Base-by-base conservation (phyloP, 2,113 vertebrate genomes). In the Marmota flaviventris region DNA sequence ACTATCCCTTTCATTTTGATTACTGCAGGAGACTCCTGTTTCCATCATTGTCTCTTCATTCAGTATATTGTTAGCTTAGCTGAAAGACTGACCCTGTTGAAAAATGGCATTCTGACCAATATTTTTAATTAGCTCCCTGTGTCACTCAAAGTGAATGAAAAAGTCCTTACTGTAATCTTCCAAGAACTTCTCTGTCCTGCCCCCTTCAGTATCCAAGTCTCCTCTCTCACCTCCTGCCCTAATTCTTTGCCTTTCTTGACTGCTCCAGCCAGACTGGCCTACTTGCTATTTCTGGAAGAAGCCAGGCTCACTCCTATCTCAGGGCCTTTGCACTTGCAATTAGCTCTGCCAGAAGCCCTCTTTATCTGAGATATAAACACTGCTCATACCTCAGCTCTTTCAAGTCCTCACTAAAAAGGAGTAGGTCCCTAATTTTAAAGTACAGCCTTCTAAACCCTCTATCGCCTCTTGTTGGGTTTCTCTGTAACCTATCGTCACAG, bases 231-330 rank as follows among this genome's bases (percentile, higher is more conserved):
- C 6, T 29, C 20, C 72, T 85, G 39, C 89, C 34, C 20, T 73
- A 16, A 6, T 22, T 34, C 1, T 32, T 87, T 56, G 77, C 4
- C 17, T 34, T 77, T 73, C 69, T 37, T 92, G 42, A 29, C 61
- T 85, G 65, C 27, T 88, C 13, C 16, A 79, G 32, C 3, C 69
- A 87, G 24, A 42, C 5, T 5, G 58, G 65, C 11, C 58, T 42
- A 63, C 22, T n/a, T n/a, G 73, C 34, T 61, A 16, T 58, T 96
- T 92, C 88, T 72, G 11, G 58, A 88, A 93, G 8, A 70, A 89
- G 18, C 6, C 56, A 81, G 48, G 18, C 37, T 85, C 39, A 56
- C 2, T 45, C 67, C 42, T 12, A 45, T 20, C n/a, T 78, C n/a
- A 29, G 22, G 20, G 48, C 42, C 45, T 93, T 90, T 88, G 63